Percentiles rank a stretch among this genome's conserved stretches.
phyloP scores from a whole-genome alignment of 1,140 invertebrate genomes.

The Hyphantria cunea region DNA sequence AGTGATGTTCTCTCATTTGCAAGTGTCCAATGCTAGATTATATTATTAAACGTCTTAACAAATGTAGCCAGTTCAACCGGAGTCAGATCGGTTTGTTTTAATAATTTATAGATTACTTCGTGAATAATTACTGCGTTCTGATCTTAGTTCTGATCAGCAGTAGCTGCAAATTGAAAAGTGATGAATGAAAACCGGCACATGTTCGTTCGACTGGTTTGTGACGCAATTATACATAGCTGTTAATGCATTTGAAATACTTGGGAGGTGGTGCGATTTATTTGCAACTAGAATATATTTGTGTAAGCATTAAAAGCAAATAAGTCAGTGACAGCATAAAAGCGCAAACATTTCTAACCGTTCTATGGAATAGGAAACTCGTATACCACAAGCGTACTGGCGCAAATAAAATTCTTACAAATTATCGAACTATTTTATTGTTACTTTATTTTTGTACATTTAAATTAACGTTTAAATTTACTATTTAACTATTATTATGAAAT shows the following conservation, averaged over 20 bases:
- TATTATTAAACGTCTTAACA: conserved; percentile 47
- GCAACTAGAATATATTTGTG: conserved; percentile 31
- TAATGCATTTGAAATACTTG: conserved; percentile 23
- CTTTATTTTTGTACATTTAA: too few relatives aligned
- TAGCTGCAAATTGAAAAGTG: conserved; percentile 24
- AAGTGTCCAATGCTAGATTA: conserved; percentile 49
- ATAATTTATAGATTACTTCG: conserved; percentile 43
- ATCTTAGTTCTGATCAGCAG: conserved; percentile 16
- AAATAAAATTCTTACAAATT: conserved; percentile 23
- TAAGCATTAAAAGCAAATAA: conserved; percentile 47
- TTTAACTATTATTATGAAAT: too few relatives aligned
- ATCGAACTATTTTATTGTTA: not conserved
- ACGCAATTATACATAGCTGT: not conserved
- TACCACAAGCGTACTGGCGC: conserved; percentile 37
- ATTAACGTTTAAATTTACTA: too few relatives aligned
- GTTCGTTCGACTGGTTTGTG: too few relatives aligned
- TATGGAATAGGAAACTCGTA: conserved; percentile 33
- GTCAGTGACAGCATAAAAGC: conserved; percentile 50
- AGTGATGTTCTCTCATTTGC: conserved; percentile 52
- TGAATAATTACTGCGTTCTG: conserved; percentile 15
- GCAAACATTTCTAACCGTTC: conserved; percentile 40
- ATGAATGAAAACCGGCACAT: conserved; percentile 12
- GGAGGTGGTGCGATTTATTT: conserved; percentile 15
- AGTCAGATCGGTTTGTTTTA: conserved; percentile 42
- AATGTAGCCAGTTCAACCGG: conserved; percentile 40